Base-by-base conservation (phyloP, 2,888 invertebrate species). In the Scaptomyza polygonia region DNA sequence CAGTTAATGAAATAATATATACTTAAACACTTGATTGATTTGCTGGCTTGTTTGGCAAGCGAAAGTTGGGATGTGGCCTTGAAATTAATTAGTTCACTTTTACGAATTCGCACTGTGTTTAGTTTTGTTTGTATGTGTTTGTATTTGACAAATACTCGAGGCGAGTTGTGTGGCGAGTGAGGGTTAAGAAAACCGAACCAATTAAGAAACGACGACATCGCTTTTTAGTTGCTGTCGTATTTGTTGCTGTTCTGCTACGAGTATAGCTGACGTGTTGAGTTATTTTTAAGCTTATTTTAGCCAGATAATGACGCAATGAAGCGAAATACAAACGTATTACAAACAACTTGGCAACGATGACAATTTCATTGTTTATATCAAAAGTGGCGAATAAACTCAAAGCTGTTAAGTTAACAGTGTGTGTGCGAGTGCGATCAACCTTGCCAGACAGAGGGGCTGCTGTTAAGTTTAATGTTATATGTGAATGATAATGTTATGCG, bases 241-340 rank as follows among this genome's bases (percentile, higher is more conserved):
- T n/a, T 25, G 27, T 5, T 51, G 18, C 3, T 53, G 53, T 8
- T 32, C 3, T 54, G 66, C 9, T 27, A 48, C 34, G 34, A 14
- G 56, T 56, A 66, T 49, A 65, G 85, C 84, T 89, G 88, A 89
- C 89, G 89, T 89, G 89, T 89, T 84, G 72, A 54, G 85, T 76
- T 89, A 89, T 89, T 89, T 89, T 86, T 89, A 89, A 76, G 83
- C 79, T 74, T 84, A 86, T 89, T 89, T 88, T 75, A 78, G 88
- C 83, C 77, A 65, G 73, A 79, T 77, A 88, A 89, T 89, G 89
- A 89, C 89, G 89, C 78, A 89, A 89, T 86, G 54, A 75, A 65
- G 72, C 70, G 52, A 72, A 72, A 86, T 67, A 83, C 74, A 70
- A 67, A 56, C 61, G 56, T 52, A 66, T 59, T 21, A 47, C 54